Evolutionary conservation across 1,140 invertebrate species (phyloP).

Genomic region (Trinorchestia longiramus): DNA sequence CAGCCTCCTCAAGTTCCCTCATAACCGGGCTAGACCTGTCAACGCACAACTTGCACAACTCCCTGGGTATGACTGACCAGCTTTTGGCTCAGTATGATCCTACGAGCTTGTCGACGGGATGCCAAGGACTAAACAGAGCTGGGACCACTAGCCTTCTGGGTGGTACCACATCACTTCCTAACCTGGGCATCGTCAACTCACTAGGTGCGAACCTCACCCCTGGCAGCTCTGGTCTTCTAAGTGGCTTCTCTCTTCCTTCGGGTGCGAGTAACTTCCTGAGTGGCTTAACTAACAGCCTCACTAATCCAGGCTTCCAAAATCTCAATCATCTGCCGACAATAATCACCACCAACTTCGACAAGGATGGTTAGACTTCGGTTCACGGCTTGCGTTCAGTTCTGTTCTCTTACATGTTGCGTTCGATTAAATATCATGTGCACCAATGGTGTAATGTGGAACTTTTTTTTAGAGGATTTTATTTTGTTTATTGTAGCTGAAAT

Average conservation of each 20-base stretch:
- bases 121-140: background rate
- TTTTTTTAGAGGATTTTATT: background rate
- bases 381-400: conserved; percentile 1
- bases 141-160: background rate
- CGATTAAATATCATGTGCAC: background rate
- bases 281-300: conserved; percentile 60
- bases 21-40: conserved; percentile 29
- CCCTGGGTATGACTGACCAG: conserved; percentile 47
- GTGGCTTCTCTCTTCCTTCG: conserved; percentile 32
- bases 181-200: conserved; percentile 56
- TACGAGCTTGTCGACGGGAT: background rate
- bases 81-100: conserved; percentile 21
- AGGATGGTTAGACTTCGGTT: conserved; percentile 68
- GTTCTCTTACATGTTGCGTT: conserved; percentile 32
- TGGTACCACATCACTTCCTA: background rate
- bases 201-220: conserved; percentile 60
- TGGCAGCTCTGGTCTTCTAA: conserved; percentile 57
- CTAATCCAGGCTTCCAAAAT: conserved; percentile 65
- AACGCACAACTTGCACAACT: conserved; percentile 50
- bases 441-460: background rate
- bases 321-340: conserved; percentile 69
- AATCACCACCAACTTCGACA: conserved; percentile 68
- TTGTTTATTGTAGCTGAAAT: background rate
- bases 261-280: conserved; percentile 48
- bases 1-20: conserved; percentile 29